Evolutionary conservation across 1,140 invertebrate species (phyloP).

Genomic region (Trissolcus basalis): DNA sequence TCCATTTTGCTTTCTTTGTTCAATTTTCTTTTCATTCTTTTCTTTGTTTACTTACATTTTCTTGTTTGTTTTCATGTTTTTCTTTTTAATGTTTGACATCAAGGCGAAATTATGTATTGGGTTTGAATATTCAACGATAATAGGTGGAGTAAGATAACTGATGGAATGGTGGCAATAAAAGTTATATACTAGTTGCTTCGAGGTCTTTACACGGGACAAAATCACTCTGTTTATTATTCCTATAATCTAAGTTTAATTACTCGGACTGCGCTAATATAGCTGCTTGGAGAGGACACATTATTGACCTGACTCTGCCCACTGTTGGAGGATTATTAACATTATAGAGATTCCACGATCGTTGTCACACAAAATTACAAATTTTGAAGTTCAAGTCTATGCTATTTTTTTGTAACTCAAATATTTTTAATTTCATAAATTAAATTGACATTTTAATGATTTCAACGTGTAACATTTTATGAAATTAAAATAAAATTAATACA

Average conservation of each 20-base stretch:
- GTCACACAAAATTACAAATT: slow-evolving; percentile 36
- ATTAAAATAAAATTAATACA: no score
- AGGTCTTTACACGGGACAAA: slow-evolving; percentile 19
- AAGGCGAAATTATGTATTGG: background rate
- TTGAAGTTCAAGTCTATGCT: slow-evolving; percentile 3
- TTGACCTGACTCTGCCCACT: slow-evolving; percentile 30
- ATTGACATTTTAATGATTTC: no score
- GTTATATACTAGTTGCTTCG: slow-evolving; percentile 5
- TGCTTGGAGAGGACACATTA: slow-evolving; percentile 34
- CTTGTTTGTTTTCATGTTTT: no score
- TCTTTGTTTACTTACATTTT: no score
- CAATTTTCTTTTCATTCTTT: no score
- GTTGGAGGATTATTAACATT: slow-evolving; percentile 45
- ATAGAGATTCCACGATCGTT: slow-evolving; percentile 20
- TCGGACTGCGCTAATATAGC: slow-evolving; percentile 32
- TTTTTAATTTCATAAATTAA: no score
- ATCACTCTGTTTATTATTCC: slow-evolving; percentile 38
- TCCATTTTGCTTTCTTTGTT: no score
- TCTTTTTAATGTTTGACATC: no score
- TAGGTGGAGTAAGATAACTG: slow-evolving; percentile 13
- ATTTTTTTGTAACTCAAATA: no score
- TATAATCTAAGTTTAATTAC: slow-evolving; percentile 51
- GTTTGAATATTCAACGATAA: background rate
- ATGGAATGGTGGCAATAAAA: slow-evolving; percentile 12
- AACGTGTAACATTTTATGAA: no score